Evolutionary conservation across 2,888 invertebrate species (phyloP), one percentile per base, ranked within the genome.

Genomic region (Drosophila kokeensis): DNA sequence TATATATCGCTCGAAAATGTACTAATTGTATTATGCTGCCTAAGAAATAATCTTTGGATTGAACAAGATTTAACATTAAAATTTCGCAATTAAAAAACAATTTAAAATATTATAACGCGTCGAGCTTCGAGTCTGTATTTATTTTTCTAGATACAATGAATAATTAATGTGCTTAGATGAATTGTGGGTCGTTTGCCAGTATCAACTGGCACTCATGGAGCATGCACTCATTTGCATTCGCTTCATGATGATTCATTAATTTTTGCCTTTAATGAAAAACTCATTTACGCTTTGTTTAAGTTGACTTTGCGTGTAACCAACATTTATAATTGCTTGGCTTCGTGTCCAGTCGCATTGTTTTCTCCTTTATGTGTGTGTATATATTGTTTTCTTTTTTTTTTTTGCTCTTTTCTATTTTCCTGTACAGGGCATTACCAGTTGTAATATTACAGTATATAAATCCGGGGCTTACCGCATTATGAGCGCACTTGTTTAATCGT

Each of bases 261-360:
- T 74, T 61, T 50, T 59, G 66, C 52, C 61, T 57, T 40, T 64
- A 75, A 79, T 72, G 80, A 63, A 79, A 79, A 74, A 73, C 63
- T 73, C 53, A 67, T 64, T 73, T 82, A 58, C 62, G 53, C 64
- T 69, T 54, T 58, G 68, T 74, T 67, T 74, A 57, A 58, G 55
- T 67, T 66, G 49, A 61, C 69, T 75, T 82, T 85, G 83, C 88
- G 88, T 85, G 83, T 83, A 86, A 86, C 87, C 71, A 83, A 78
- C 71, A 77, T 69, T 72, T 86, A 68, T 83, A 87, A 84, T 86
- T 88, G 81, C 79, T 81, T 81, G 63, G 73, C 70, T 73, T 86
- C 86, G 73, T 88, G 83, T 83, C 88, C 88, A 83, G 72, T 61
- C 67, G 64, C 69, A 66, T 76, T 75, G 45, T 64, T 48, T 48